These are phyloP conservation scores for Ranitomeya variabilis DNA, from an alignment of 2,113 vertebrate species.

Conservation along the genomic window DNA sequence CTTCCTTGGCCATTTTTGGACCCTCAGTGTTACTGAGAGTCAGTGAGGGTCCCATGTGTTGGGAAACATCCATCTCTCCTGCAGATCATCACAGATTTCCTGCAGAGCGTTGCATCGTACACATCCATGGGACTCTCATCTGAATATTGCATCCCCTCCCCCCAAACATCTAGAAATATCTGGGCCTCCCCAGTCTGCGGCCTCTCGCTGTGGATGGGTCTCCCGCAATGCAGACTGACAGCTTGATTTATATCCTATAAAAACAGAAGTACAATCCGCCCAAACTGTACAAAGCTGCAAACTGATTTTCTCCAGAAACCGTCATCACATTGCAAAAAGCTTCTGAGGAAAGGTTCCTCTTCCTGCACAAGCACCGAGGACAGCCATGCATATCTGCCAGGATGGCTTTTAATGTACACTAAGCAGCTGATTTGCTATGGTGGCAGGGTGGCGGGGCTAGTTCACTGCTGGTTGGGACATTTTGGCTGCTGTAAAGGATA, in stretches of 20 bases:
- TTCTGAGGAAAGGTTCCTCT: neutral
- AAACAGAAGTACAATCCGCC: conserved; percentile 26
- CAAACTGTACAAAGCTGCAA: conserved; percentile 29
- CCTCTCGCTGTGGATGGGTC: neutral
- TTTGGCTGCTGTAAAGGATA: conserved; percentile 31
- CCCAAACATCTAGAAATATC: neutral
- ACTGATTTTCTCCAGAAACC: neutral
- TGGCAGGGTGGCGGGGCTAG: neutral
- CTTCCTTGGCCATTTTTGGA: neutral
- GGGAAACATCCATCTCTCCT: neutral
- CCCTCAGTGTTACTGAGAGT: neutral
- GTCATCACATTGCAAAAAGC: neutral
- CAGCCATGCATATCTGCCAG: conserved; percentile 1
- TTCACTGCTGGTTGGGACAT: neutral
- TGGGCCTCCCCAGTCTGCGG: neutral
- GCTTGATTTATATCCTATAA: conserved; percentile 39
- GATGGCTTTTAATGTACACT: conserved; percentile 10
- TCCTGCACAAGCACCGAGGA: neutral
- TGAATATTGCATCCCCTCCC: neutral
- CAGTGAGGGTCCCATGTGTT: neutral
- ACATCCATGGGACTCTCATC: neutral
- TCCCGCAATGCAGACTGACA: conserved; percentile 36
- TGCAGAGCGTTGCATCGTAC: neutral
- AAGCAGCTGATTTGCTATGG: neutral
- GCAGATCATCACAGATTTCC: neutral